Base-by-base conservation (phyloP, 2,113 vertebrate genomes). In the Numenius arquata region DNA sequence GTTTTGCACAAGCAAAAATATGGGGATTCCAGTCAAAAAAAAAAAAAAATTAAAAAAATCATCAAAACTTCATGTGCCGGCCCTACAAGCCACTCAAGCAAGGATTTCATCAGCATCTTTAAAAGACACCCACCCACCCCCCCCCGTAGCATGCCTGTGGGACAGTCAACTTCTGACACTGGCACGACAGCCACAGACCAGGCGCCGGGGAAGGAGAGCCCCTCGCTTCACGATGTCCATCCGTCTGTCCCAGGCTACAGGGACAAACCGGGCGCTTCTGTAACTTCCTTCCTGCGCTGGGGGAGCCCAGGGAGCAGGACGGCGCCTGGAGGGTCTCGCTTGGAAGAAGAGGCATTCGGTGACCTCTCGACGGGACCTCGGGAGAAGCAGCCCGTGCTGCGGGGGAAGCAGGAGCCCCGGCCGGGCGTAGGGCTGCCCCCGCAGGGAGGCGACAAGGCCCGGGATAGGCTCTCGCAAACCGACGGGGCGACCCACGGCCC, bases 301-400 rank as follows among this genome's bases (percentile, higher is more conserved):
- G 26, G 22, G 8, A 9, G 8, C 12, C 58, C n/a, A 12, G 12
- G 52, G 13, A 56, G 19, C 2, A 3, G 76, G 59, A 70, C 21
- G 2, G 29, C 5, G 45, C 32, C 30, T 9, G 21, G 20, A 56
- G 5, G 26, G 16, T 3, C 48, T 3, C 19, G 15, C 11, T 47
- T 0, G n/a, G 22, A 3, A 53, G 26, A 5, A 36, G 55, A 34
- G 6, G 2, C 9, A 5, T 26, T 52, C 34, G 15, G 40, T 5
- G 5, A 5, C 19, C 19, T 40, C 59, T 8, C 0, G 11, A 27
- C 2, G 11, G 6, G 20, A 8, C 3, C 6, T 59, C n/a, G 1
- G 45, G 73, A 59, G 25, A 29, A 72, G 48, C 22, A 1, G 62
- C 19, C 41, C 23, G 5, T 21, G 15, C 38, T 8, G 34, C 7